These are phyloP conservation scores for Conomelus anceps DNA, from an alignment of 2,888 invertebrate genomes.

Conservation along the genomic window DNA sequence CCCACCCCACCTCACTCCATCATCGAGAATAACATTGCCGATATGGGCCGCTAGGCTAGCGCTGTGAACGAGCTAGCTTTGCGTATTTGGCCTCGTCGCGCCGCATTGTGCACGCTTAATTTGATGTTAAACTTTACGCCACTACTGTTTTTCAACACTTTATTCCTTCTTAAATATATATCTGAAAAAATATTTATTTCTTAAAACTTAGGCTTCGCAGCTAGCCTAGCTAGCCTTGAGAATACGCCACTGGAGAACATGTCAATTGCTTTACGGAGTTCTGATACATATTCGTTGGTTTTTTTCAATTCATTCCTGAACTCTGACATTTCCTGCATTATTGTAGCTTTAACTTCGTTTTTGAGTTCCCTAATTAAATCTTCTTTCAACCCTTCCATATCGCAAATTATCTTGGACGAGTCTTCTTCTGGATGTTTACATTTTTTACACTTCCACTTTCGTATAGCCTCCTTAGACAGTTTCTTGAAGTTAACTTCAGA, in stretches of 20 bases:
- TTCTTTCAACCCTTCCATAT: not conserved
- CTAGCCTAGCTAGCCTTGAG: no score
- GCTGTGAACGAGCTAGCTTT: no score
- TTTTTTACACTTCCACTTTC: not conserved
- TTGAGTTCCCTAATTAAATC: not conserved
- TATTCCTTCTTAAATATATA: no score
- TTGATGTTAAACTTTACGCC: no score
- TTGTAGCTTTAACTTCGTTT: not conserved
- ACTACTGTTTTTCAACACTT: no score
- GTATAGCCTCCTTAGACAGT: not conserved
- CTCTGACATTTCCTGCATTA: not conserved
- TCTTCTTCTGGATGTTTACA: not conserved
- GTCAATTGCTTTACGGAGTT: not conserved
- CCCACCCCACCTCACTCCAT: no score
- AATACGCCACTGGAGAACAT: not conserved
- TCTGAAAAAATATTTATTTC: no score
- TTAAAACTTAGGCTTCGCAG: no score
- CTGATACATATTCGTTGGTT: not conserved
- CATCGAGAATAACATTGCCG: no score
- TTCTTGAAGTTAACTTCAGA: not conserved
- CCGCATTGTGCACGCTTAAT: no score
- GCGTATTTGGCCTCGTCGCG: no score
- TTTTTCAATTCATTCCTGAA: not conserved
- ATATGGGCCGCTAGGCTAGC: no score
- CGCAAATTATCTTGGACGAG: not conserved